A percentile compares a stretch with the other conserved stretches of the same genome.
Conservation (phyloP, 2,888 invertebrate species). For the Xestoiulus laeticollis region DNA sequence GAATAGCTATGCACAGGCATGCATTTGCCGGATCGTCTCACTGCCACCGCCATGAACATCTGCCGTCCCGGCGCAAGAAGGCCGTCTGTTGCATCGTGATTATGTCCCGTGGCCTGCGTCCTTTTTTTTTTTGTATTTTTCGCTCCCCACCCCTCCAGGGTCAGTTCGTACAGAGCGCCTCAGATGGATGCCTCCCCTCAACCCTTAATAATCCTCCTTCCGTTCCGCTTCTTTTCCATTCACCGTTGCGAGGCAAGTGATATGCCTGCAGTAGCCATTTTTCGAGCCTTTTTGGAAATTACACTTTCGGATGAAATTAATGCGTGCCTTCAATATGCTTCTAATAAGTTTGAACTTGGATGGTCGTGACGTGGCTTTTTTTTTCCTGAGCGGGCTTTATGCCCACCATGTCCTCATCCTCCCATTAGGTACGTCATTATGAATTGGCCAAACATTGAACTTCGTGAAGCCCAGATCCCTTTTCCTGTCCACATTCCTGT, state of each 20-base stretch:
- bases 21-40: slow-evolving; percentile 13
- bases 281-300: background rate
- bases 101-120: slow-evolving; percentile 34
- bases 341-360: background rate
- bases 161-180: background rate
- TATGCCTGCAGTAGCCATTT: background rate
- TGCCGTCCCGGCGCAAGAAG: background rate
- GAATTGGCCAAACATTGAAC: slow-evolving; percentile 25
- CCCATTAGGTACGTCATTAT: slow-evolving; percentile 2
- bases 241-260: background rate
- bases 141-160: background rate
- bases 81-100: slow-evolving; percentile 8
- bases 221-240: slow-evolving; percentile 5
- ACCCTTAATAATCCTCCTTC: slow-evolving; percentile 31
- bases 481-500: slow-evolving; percentile 1
- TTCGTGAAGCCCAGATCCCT: slow-evolving; percentile 37
- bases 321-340: background rate
- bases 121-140: background rate
- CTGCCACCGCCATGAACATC: background rate
- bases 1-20: background rate
- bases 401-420: background rate
- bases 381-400: background rate
- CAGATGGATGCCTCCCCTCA: slow-evolving; percentile 27
- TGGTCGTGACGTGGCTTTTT: background rate
- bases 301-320: background rate